Conservation (phyloP, 2,113 vertebrate genomes). For the Carollia perspicillata region DNA sequence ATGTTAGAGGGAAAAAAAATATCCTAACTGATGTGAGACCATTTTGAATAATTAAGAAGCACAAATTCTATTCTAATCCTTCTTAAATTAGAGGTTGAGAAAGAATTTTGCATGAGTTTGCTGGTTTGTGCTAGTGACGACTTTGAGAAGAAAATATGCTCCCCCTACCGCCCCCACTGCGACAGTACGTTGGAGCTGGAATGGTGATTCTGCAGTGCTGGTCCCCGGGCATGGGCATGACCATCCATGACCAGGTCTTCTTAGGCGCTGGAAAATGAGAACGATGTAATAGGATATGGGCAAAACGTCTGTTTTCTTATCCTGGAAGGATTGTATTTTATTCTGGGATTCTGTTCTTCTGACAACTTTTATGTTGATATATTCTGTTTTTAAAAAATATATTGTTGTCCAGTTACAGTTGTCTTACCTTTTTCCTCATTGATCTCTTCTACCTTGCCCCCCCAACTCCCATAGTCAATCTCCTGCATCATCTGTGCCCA, state of each 20-base stretch:
- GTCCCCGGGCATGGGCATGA: neutral
- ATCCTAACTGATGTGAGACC: neutral
- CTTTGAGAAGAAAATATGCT: neutral
- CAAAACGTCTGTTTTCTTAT: neutral
- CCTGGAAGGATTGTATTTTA: neutral
- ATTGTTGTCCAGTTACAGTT: too few species aligned
- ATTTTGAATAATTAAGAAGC: neutral
- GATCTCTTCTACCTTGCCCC: too few species aligned
- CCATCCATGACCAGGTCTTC: neutral
- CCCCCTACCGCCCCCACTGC: neutral
- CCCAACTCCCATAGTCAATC: too few species aligned
- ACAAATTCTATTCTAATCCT: neutral
- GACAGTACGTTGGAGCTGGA: neutral
- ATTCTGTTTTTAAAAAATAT: too few species aligned
- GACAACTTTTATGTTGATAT: neutral
- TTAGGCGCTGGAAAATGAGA: neutral
- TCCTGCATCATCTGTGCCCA: too few species aligned
- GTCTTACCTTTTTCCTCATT: too few species aligned
- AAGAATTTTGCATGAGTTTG: neutral
- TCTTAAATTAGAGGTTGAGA: neutral
- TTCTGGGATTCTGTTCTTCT: neutral
- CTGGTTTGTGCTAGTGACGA: neutral
- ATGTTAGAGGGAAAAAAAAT: neutral
- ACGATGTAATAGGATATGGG: neutral
- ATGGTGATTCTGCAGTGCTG: neutral